These are phyloP conservation scores for Gallinago paraguaiae DNA, from an alignment of 2,113 vertebrate genomes.

Conservation along the genomic window DNA sequence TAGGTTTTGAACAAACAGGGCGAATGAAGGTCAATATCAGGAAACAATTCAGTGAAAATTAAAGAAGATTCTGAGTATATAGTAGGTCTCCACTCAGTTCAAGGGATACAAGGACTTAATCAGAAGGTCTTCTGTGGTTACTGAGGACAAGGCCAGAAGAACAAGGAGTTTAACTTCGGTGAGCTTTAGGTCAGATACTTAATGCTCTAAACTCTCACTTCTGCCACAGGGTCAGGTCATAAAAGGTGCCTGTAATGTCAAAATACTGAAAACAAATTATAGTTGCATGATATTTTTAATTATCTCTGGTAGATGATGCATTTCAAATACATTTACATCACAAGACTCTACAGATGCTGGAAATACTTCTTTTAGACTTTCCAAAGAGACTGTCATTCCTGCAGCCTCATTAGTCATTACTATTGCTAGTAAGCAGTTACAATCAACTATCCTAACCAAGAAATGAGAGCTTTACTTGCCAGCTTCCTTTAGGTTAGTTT, in stretches of 20 bases:
- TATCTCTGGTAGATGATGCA: neutral
- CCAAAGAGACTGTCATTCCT: neutral
- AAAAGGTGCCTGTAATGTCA: neutral
- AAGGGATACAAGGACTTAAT: neutral
- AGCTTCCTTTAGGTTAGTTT: neutral
- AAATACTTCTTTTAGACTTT: neutral
- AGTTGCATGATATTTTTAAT: neutral
- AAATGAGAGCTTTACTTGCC: neutral
- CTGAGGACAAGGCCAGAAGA: neutral
- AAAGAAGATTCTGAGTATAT: neutral
- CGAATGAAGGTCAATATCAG: conserved; percentile 38
- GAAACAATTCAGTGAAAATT: neutral
- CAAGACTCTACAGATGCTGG: neutral
- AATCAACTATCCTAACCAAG: neutral
- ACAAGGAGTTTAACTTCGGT: neutral
- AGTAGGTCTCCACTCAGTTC: neutral
- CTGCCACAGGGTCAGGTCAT: neutral
- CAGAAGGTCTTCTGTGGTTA: neutral
- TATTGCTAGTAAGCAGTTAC: neutral
- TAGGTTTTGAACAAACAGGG: conserved; percentile 27
- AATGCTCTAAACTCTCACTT: neutral
- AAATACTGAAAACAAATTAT: neutral
- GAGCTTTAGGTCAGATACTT: neutral
- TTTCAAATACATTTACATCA: neutral
- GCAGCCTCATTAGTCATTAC: neutral